Conservation (phyloP, 2,113 vertebrate species). For the Proteles cristata region DNA sequence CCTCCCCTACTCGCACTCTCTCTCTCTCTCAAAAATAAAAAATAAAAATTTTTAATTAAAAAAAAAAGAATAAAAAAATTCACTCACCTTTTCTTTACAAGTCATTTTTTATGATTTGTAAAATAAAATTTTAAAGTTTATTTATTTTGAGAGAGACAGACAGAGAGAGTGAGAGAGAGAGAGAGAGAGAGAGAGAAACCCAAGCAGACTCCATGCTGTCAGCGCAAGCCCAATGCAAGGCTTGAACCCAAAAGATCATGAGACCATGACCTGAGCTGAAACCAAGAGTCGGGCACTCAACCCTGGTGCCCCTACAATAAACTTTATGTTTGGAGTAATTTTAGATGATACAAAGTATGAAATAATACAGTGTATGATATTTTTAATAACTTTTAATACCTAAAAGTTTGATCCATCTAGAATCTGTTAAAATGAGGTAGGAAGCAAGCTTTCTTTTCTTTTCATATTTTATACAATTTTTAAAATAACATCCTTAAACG, state of each 20-base stretch:
- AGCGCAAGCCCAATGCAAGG: no score
- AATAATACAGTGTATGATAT: neutral
- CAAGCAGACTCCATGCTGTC: no score
- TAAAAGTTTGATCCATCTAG: neutral
- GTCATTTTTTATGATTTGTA: neutral
- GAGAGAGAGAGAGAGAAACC: no score
- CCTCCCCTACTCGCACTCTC: no score
- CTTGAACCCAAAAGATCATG: no score
- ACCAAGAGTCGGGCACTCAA: no score
- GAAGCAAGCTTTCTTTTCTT: conserved; percentile 7
- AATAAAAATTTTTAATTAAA: no score
- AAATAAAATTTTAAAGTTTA: neutral
- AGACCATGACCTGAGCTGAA: no score
- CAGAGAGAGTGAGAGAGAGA: no score
- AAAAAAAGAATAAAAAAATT: neutral
- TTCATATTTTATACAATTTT: neutral
- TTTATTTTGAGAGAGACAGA: no score
- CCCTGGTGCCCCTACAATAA: neutral
- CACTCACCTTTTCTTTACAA: neutral
- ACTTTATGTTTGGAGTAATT: neutral
- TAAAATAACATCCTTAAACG: neutral
- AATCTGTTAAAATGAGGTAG: neutral
- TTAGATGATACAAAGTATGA: neutral
- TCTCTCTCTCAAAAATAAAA: no score
- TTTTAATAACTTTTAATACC: neutral